Evolutionary conservation across 2,888 invertebrate species (phyloP), one percentile per base, ranked within the genome.

Genomic region (Pollenia griseotomentosa): DNA sequence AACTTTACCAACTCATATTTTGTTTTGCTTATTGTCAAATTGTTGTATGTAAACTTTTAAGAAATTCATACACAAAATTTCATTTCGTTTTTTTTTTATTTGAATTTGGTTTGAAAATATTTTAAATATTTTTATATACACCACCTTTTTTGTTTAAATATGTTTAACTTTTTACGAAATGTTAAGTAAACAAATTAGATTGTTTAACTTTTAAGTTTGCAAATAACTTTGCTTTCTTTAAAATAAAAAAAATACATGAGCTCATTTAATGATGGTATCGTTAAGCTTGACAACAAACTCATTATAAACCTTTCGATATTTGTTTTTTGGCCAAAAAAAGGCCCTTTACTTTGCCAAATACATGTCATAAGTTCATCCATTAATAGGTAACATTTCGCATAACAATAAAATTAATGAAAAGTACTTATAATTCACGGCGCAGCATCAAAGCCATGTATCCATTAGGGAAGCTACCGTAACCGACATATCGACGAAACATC

Each of bases 221-320:
- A 59, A 73, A 42, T 48, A 55, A 33, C 19, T 4, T 33, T 46
- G 55, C 59, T 78, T 68, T 68, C 68, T 78, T 68, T 78, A 33
- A 61, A 51, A 40, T 23, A 81, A 73, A 33, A 6, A 33, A 33
- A 33, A 33, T 63, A 81, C 65, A 65, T 66, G 40, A 57, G 55
- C 66, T 81, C 16, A 66, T 66, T 81, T 66, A 81, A 74, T 74
- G 81, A 74, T 57, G 6, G 19, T 63, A 57, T 66, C 65, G 73
- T 81, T 63, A 81, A 65, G 16, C 48, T 70, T 48, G 66, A 66
- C 73, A 81, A 74, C 48, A 57, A 81, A 55, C 55, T 55, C 73
- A 73, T 65, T 65, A 66, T 66, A 59, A 78, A 46, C 48, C 66
- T 55, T 65, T 14, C 5, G 55, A 19, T 55, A 57, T 23, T 70